Evolutionary conservation across 2,888 invertebrate genomes (phyloP).

Genomic region (Micropterix aruncella): DNA sequence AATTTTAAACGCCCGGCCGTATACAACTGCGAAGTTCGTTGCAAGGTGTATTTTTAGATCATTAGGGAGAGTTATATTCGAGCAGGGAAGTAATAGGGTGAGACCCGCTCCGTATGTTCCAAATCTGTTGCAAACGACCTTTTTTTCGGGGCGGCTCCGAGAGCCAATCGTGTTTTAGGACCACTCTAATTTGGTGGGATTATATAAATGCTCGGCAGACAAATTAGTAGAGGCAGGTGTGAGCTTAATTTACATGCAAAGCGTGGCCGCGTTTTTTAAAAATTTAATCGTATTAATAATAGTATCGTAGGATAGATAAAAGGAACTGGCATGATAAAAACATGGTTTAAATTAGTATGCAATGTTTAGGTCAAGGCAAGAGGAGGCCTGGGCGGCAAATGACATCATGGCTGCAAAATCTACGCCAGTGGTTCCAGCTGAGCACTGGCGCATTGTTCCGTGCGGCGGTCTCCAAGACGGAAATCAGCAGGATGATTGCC

Average conservation of each 20-base stretch:
- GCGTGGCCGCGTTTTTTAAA: too few relatives aligned
- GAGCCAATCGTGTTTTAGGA: not conserved
- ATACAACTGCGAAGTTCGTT: not conserved
- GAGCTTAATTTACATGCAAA: not conserved
- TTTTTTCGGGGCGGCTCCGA: not conserved
- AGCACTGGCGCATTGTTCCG: too few relatives aligned
- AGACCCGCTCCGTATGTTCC: not conserved
- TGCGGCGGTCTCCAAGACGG: too few relatives aligned
- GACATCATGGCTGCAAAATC: too few relatives aligned
- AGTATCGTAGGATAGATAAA: too few relatives aligned
- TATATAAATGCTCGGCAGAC: not conserved
- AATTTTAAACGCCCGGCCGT: not conserved
- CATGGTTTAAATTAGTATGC: too few relatives aligned
- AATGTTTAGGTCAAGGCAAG: too few relatives aligned
- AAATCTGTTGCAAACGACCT: not conserved
- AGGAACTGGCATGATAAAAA: too few relatives aligned
- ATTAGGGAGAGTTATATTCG: not conserved
- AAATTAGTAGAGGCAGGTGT: not conserved
- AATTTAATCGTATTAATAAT: too few relatives aligned
- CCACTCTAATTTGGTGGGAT: not conserved
- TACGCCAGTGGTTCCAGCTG: too few relatives aligned
- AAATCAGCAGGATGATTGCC: too few relatives aligned
- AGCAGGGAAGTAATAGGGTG: not conserved
- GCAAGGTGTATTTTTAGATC: not conserved
- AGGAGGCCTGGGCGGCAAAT: too few relatives aligned